Base-by-base conservation (phyloP, 2,888 invertebrate species). In the Heliconius ismenius region DNA sequence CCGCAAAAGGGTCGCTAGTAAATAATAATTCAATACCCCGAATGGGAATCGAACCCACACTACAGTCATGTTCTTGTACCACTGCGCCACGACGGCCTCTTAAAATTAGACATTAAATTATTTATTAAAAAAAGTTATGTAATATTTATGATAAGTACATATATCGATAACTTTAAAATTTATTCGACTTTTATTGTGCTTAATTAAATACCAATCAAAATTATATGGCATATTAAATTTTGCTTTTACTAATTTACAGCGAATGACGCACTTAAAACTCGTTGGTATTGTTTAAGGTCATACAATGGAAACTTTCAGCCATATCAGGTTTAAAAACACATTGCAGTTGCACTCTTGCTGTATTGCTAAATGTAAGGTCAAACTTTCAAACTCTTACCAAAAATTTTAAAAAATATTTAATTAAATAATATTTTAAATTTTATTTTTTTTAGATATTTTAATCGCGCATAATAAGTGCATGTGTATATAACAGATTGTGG, bases 201-300 rank as follows among this genome's bases (percentile, higher is more conserved):
- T 70, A 70, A 70, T 54, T 54, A 69, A 28, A 54, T 32, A 13
- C n/a, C 49, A 54, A 54, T 70, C 7, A 54, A 21, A 54, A 28
- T 24, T n/a, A 39, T 24, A n/a, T 24, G 13, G n/a, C 18, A 24
- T 24, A n/a, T 32, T 3, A 69, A 54, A 69, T 54, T 69, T 69
- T 54, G 32, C 49, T 69, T 70, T 70, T 24, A 15, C 32, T n/a
- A 32, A 58, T 58, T 54, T 54, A 69, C 28, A 32, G 28, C 21
- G 18, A 32, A 28, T 32, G 54, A 70, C 32, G 24, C 36, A n/a
- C 6, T n/a, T 58, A 70, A 58, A 70, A 70, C 10, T 32, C 58
- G 70, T 58, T 58, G 58, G 24, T 58, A 58, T 32, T 58, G 36
- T 54, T 70, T n/a, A 70, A 58, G 58, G 70, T 54, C 70, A 58